These are phyloP conservation scores for Natrix natrix DNA, from an alignment of 2,797 vertebrate species.

Conservation along the genomic window DNA sequence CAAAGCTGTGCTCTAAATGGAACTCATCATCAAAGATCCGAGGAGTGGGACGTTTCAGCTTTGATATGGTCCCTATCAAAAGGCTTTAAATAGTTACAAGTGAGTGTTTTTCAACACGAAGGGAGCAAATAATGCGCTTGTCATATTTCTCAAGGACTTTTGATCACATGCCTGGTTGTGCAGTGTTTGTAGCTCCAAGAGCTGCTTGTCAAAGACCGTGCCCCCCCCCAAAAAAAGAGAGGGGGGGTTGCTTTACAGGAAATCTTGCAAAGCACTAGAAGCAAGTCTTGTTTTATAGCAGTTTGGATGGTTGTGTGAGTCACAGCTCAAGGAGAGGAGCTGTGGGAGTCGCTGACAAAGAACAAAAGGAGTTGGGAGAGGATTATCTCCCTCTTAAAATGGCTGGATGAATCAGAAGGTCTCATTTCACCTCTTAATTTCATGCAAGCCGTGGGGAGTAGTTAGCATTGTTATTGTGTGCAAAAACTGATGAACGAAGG, in stretches of 20 bases:
- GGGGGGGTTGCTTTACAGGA: background rate
- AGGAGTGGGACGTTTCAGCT: conserved; percentile 28
- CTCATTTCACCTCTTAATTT: background rate
- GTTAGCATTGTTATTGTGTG: background rate
- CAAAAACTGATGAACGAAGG: background rate
- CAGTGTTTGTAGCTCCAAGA: background rate
- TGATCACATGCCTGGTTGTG: background rate
- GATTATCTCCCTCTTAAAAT: conserved; percentile 14
- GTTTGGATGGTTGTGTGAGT: background rate
- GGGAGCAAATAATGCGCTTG: conserved; percentile 2
- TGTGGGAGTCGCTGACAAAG: background rate
- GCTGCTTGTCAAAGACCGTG: background rate
- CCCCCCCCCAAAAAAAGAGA: background rate
- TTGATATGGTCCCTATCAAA: conserved; percentile 50
- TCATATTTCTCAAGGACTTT: conserved; percentile 35
- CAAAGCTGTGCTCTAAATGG: conserved; percentile 20
- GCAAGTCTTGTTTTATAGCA: background rate
- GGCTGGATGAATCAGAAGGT: background rate
- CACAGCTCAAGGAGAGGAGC: background rate
- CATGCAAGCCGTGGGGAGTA: background rate
- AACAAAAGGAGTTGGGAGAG: background rate
- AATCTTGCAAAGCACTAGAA: conserved; percentile 11
- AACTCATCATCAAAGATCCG: background rate
- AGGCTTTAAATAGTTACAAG: conserved; percentile 37
- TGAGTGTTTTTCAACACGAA: conserved; percentile 11